Conservation (phyloP, 2,888 invertebrate genomes). For the Diploptera punctata region DNA sequence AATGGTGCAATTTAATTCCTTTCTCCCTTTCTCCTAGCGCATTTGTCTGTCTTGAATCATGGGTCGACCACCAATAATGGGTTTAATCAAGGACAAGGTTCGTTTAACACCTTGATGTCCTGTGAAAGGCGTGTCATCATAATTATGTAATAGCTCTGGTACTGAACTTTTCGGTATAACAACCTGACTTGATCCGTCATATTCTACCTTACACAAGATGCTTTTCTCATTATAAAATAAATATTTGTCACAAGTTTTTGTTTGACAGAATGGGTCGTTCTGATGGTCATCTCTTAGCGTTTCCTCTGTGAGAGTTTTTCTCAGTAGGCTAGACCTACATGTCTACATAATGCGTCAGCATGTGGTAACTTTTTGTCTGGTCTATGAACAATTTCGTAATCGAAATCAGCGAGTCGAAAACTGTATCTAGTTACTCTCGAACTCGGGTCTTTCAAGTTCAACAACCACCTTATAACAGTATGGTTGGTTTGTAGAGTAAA, state of each 20-base stretch:
- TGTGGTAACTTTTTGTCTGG: conserved; percentile 32
- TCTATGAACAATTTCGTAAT: conserved; percentile 36
- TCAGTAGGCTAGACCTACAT: neutral
- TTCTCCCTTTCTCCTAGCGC: neutral
- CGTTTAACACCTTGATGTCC: neutral
- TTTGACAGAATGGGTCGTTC: neutral
- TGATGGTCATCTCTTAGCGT: neutral
- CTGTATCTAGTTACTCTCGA: conserved; percentile 40
- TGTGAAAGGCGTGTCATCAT: neutral
- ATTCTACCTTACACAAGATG: neutral
- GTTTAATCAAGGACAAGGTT: neutral
- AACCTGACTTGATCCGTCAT: neutral
- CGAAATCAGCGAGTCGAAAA: conserved; percentile 33
- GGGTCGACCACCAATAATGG: neutral
- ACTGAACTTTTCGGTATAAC: neutral
- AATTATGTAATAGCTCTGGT: too few relatives aligned
- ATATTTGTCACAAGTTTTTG: neutral
- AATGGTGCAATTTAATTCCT: too few relatives aligned
- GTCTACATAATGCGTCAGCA: neutral
- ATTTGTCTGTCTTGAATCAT: neutral
- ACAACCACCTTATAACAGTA: conserved; percentile 36
- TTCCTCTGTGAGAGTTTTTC: neutral
- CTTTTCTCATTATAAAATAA: neutral
- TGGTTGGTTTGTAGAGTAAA: conserved; percentile 43
- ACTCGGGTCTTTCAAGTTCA: conserved; percentile 34